Conservation (phyloP, 2,797 vertebrate species). For the Alca torda region DNA sequence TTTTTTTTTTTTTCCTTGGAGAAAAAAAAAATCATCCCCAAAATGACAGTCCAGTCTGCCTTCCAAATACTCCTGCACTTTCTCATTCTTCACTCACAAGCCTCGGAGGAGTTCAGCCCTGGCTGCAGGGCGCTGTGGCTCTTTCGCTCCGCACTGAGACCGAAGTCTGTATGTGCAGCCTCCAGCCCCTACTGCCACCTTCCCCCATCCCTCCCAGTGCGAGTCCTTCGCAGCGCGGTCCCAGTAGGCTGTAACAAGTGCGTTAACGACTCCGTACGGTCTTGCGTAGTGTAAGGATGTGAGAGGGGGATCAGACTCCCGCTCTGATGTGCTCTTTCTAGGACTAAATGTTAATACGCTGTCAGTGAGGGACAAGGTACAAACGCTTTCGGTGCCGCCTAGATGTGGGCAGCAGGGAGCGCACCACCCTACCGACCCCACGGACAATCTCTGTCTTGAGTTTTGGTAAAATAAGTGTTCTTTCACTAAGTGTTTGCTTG, state of each 20-base stretch:
- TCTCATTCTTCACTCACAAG: not conserved
- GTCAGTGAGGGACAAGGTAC: not conserved
- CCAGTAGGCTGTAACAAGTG: fast-evolving
- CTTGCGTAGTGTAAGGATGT: not conserved
- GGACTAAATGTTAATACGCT: not conserved
- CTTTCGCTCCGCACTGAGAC: not conserved
- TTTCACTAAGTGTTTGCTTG: not conserved
- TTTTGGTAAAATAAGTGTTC: not conserved
- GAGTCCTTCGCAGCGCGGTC: not conserved
- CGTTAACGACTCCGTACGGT: fast-evolving
- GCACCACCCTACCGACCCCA: not conserved
- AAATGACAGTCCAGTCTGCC: not conserved
- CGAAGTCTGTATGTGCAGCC: fast-evolving
- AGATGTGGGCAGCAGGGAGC: not conserved
- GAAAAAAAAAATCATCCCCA: not conserved
- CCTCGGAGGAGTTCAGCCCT: too few relatives aligned
- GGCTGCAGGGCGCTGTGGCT: not conserved
- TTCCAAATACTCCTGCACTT: not conserved
- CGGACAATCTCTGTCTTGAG: not conserved
- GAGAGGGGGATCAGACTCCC: not conserved
- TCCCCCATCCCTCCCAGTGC: not conserved
- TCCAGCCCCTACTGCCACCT: not conserved
- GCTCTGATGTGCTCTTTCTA: not conserved
- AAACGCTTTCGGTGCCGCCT: not conserved
- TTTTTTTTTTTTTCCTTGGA: not conserved